phyloP scores from a whole-genome alignment of 2,797 vertebrate species.

The Acanthiza pusilla region DNA sequence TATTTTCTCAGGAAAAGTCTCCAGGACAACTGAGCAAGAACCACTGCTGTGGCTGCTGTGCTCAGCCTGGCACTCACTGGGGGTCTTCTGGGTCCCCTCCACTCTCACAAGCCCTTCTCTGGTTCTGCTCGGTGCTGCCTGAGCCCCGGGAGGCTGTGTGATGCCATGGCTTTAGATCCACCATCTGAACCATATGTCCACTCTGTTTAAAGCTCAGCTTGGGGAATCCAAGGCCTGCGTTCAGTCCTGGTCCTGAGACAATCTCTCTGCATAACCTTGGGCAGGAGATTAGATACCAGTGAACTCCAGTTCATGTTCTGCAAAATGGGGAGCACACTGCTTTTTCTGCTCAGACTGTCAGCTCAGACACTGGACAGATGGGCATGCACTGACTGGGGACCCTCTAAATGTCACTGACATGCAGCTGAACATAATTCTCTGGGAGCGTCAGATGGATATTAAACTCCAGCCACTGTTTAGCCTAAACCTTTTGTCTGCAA shows the following conservation, averaged over 20 bases:
- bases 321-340: not conserved
- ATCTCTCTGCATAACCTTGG: not conserved
- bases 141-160: accelerated
- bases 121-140: not conserved
- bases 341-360: not conserved
- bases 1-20: not conserved
- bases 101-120: not conserved
- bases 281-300: not conserved
- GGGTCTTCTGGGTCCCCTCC: not conserved
- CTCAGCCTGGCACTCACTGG: not conserved
- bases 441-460: not conserved
- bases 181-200: not conserved
- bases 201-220: not conserved
- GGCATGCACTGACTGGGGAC: not conserved
- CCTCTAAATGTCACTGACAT: not conserved
- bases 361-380: not conserved
- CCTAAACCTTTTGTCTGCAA: not conserved
- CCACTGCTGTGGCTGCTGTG: not conserved
- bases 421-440: not conserved
- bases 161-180: not conserved
- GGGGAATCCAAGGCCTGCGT: not conserved
- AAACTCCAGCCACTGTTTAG: not conserved
- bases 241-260: not conserved
- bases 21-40: not conserved
- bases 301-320: not conserved